Conservation (phyloP, 2,113 vertebrate species). For the Catharus bicknelli region DNA sequence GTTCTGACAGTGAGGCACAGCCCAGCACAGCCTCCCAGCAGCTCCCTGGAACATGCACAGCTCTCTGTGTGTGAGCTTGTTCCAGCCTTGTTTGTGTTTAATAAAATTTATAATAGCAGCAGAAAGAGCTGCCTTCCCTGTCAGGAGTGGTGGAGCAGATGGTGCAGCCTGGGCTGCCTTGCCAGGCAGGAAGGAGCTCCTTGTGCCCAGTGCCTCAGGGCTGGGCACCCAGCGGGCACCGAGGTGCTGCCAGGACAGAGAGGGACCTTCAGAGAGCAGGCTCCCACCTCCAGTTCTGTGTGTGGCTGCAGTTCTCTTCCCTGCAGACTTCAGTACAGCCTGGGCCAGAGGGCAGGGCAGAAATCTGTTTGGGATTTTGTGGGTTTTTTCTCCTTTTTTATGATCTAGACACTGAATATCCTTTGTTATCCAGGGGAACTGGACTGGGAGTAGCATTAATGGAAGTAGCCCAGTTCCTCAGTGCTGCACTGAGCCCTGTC, state of each 20-base stretch:
- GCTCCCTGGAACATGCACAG: neutral
- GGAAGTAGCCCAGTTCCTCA: neutral
- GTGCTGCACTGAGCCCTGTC: neutral
- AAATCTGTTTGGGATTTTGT: neutral
- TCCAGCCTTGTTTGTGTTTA: neutral
- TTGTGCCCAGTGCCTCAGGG: neutral
- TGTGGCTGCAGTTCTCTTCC: neutral
- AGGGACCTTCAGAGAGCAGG: neutral
- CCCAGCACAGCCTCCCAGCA: neutral
- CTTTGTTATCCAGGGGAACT: neutral
- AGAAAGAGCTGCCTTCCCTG: neutral
- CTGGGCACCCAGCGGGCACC: accelerated
- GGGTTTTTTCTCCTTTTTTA: neutral
- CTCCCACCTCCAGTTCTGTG: neutral
- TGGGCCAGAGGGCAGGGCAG: neutral
- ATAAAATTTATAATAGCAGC: neutral
- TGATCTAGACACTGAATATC: neutral
- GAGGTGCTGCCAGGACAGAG: neutral
- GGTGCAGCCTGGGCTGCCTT: neutral
- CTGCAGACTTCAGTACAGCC: accelerated
- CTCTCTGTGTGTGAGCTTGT: neutral
- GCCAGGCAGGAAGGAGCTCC: neutral
- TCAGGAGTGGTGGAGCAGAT: neutral
- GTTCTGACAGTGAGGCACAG: neutral
- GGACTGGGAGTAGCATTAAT: neutral